phyloP scores from a whole-genome alignment of 2,113 vertebrate species.

The Strix aluco region DNA sequence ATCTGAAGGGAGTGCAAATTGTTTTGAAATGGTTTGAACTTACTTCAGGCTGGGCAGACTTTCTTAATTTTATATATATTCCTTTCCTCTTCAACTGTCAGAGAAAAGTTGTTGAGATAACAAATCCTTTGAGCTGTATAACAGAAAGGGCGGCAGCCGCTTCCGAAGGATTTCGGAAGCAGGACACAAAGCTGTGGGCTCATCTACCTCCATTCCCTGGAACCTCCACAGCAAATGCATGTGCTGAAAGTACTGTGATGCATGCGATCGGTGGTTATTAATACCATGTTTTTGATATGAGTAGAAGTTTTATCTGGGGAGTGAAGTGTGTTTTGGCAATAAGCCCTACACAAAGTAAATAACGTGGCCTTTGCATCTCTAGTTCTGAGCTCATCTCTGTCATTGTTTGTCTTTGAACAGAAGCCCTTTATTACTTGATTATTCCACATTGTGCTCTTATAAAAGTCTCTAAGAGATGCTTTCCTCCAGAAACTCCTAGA shows the following conservation, averaged over 20 bases:
- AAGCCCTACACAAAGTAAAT: not conserved
- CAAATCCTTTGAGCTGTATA: not conserved
- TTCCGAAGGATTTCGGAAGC: not conserved
- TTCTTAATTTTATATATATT: not conserved
- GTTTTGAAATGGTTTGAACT: not conserved
- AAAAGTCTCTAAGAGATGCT: not conserved
- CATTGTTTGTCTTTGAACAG: conserved; percentile 6
- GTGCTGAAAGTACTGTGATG: not conserved
- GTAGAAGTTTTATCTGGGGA: not conserved
- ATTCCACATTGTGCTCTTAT: not conserved
- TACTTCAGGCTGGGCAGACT: not conserved
- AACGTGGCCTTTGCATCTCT: not conserved
- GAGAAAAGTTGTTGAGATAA: not conserved
- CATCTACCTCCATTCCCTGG: not conserved
- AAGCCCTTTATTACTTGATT: not conserved
- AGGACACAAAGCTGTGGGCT: not conserved
- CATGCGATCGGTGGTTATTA: conserved; percentile 25
- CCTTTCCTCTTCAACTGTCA: not conserved
- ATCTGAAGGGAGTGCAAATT: not conserved
- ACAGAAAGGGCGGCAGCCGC: not conserved
- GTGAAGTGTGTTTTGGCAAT: not conserved
- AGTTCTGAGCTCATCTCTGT: not conserved
- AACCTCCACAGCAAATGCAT: not conserved
- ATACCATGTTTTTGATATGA: not conserved
- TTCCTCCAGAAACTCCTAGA: not conserved